Evolutionary conservation across 1,140 invertebrate genomes (phyloP).

Genomic region (Bombyx mandarina): DNA sequence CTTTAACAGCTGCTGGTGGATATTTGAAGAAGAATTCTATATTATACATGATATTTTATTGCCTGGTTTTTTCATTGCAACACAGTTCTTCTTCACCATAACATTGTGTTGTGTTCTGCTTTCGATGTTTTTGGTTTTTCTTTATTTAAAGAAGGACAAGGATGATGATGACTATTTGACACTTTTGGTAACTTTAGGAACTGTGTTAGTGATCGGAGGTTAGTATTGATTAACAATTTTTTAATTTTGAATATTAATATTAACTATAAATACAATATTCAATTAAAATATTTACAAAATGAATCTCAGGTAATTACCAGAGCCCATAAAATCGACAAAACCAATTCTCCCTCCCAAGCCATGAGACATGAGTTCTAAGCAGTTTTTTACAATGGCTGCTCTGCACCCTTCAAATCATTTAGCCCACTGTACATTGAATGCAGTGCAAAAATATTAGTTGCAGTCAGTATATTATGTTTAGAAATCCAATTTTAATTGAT

Average conservation of each 20-base stretch:
- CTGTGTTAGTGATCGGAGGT: conserved; percentile 77
- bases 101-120: conserved; percentile 84
- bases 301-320: too few species aligned
- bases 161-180: conserved; percentile 84
- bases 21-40: conserved; percentile 94
- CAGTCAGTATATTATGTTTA: too few species aligned
- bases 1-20: conserved; percentile 91
- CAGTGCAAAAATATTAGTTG: too few species aligned
- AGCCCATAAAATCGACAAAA: too few species aligned
- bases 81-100: conserved; percentile 93
- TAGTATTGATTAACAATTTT: conserved; percentile 12
- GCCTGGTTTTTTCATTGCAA: conserved; percentile 92
- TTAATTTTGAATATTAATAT: background rate
- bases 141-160: conserved; percentile 83
- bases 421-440: too few species aligned
- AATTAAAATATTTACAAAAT: too few species aligned
- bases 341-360: too few species aligned
- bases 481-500: too few species aligned
- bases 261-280: too few species aligned
- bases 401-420: too few species aligned
- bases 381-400: too few species aligned
- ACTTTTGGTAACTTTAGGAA: conserved; percentile 80
- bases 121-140: conserved; percentile 78
- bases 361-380: too few species aligned
- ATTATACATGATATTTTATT: conserved; percentile 87